These are phyloP conservation scores for Phaetusa simplex DNA, from an alignment of 2,113 vertebrate species.

Conservation along the genomic window DNA sequence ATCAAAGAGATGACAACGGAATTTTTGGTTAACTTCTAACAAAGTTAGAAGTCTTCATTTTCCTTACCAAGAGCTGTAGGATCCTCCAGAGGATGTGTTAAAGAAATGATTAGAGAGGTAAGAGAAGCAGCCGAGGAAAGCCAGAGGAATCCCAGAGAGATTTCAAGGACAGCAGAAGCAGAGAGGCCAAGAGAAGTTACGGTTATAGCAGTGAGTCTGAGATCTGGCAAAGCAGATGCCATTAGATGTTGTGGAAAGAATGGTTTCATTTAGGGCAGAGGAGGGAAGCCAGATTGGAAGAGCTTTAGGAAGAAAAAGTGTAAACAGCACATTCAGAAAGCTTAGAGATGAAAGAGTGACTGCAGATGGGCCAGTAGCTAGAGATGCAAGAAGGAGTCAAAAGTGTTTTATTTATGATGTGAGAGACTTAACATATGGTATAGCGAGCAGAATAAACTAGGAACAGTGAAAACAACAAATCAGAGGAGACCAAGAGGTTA, in stretches of 20 bases:
- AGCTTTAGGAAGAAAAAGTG: constrained; percentile 59
- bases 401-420: constrained; percentile 56
- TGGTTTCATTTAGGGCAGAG: constrained; percentile 57
- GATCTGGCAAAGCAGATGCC: constrained; percentile 43
- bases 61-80: not conserved
- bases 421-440: constrained; percentile 48
- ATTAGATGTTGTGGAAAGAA: constrained; percentile 60
- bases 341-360: constrained; percentile 19
- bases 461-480: not conserved
- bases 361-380: constrained; percentile 51
- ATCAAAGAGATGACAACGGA: not conserved
- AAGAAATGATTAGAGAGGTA: not conserved
- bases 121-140: not conserved
- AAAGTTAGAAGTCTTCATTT: not conserved
- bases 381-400: constrained; percentile 26
- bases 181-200: constrained; percentile 20
- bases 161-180: constrained; percentile 23
- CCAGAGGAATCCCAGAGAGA: not conserved
- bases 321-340: constrained; percentile 56
- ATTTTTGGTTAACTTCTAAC: not conserved
- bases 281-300: constrained; percentile 52
- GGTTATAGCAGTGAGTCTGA: constrained; percentile 29
- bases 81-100: not conserved
- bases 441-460: not conserved
- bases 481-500: constrained; percentile 7